phyloP scores from a whole-genome alignment of 2,113 vertebrate species.

The Tyto alba region DNA sequence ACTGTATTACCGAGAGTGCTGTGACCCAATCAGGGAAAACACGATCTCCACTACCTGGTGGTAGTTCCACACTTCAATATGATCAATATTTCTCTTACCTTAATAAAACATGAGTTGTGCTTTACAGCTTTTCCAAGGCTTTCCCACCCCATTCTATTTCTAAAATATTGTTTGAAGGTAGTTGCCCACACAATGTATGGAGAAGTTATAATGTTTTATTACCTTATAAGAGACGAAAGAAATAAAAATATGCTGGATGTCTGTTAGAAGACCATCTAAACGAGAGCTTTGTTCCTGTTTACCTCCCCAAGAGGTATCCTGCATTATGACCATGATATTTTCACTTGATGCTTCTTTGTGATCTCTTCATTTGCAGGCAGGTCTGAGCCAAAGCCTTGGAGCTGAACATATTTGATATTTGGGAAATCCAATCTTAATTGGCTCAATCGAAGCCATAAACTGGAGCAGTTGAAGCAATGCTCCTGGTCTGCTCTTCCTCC shows the following conservation, averaged over 20 bases:
- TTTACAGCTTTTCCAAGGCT: not conserved
- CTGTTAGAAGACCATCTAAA: not conserved
- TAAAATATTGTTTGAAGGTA: not conserved
- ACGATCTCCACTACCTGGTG: not conserved
- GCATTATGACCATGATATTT: not conserved
- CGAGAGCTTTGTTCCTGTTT: not conserved
- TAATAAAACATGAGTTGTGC: not conserved
- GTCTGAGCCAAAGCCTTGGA: not conserved
- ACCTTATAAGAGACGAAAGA: not conserved
- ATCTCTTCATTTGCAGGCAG: not conserved
- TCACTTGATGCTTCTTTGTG: not conserved
- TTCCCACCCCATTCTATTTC: not conserved
- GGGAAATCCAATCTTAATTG: not conserved
- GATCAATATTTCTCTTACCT: not conserved
- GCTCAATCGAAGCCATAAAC: not conserved
- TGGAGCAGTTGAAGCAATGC: not conserved
- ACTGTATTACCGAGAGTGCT: not conserved
- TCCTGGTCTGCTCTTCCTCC: fast-evolving
- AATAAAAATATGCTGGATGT: not conserved
- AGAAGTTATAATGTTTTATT: not conserved
- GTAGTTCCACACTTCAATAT: not conserved
- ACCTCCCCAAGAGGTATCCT: not conserved
- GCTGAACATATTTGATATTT: not conserved
- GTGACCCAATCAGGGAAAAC: not conserved
- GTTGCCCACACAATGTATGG: fast-evolving